Evolutionary conservation across 2,888 invertebrate species (phyloP), one percentile per base, ranked within the genome.

Genomic region (Pantelozetes paolii): DNA sequence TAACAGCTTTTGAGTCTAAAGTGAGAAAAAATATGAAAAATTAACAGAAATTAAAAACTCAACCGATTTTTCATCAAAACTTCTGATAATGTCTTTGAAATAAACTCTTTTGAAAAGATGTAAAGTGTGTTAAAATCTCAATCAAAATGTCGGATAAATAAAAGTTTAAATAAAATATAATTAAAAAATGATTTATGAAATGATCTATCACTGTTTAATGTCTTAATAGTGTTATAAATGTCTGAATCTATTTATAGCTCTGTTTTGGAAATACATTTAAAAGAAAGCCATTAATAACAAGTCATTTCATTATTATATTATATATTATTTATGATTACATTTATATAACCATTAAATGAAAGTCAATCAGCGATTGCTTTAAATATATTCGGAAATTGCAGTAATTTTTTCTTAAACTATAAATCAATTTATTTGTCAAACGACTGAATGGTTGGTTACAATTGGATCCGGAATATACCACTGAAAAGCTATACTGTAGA

Each of bases 351-450:
- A 57, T 57, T 57, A 57, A 57, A 57, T 57, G 28, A 28, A 28
- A 57, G 28, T 30, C 57, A 57, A 57, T 57, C 57, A 57, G 57
- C 28, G 28, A 57, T 57, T 57, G 15, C 28, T 13, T 57, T 54
- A 57, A 57, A 57, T 57, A 57, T 15, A 15, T 28, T 57, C 57
- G 57, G 57, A 57, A 57, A 57, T 57, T 57, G 57, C 28, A 57
- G 57, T 57, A 57, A 57, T 57, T 57, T 57, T 57, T 57, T 15
- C 20, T 20, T 48, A 20, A n/a, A 13, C 18, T 1, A 57, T 57
- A 57, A 57, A 54, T 54, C 54, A 54, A 54, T 26, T 30, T 23
- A 57, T 57, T 57, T 57, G 30, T 57, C 57, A 57, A 57, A 57
- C 28, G 15, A 18, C 1, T 57, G 9, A 28, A 57, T 28, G 57